phyloP scores from a whole-genome alignment of 2,113 vertebrate genomes.

The Aythya baeri region DNA sequence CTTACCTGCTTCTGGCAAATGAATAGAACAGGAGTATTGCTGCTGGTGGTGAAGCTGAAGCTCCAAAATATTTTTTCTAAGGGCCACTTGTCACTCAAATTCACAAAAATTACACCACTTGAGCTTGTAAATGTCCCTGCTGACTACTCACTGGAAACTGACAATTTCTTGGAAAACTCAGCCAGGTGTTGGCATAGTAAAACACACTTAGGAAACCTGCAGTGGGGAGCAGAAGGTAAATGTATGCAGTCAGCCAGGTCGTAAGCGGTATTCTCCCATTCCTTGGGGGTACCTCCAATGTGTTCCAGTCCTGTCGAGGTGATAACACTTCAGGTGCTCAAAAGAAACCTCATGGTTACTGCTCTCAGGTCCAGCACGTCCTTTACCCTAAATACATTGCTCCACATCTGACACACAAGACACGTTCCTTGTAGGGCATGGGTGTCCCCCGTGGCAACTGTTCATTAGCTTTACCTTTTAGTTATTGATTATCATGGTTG shows the following conservation, averaged over 20 bases:
- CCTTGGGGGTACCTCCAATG: not conserved
- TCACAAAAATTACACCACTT: constrained; percentile 1
- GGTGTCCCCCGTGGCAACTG: not conserved
- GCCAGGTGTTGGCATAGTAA: not conserved
- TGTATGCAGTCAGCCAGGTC: accelerated
- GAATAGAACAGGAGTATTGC: not conserved
- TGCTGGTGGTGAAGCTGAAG: not conserved
- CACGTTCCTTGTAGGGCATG: not conserved
- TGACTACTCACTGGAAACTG: constrained; percentile 19
- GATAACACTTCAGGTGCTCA: not conserved
- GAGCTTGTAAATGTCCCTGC: not conserved
- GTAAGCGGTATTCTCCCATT: not conserved
- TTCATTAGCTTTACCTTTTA: not conserved
- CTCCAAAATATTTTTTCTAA: not conserved
- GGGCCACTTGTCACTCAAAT: not conserved
- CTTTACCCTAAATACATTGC: not conserved
- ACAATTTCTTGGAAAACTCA: constrained; percentile 5
- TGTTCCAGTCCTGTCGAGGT: not conserved
- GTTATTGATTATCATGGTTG: not conserved
- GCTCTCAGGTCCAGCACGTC: not conserved
- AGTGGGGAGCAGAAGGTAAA: not conserved
- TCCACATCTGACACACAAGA: not conserved
- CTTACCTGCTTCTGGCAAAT: not conserved
- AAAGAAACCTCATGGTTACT: not conserved
- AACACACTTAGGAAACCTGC: not conserved